Percentiles rank a stretch among this genome's conserved stretches.
These are phyloP conservation scores for Eleutherodactylus coqui DNA, from an alignment of 2,797 vertebrate species.

Conservation along the genomic window DNA sequence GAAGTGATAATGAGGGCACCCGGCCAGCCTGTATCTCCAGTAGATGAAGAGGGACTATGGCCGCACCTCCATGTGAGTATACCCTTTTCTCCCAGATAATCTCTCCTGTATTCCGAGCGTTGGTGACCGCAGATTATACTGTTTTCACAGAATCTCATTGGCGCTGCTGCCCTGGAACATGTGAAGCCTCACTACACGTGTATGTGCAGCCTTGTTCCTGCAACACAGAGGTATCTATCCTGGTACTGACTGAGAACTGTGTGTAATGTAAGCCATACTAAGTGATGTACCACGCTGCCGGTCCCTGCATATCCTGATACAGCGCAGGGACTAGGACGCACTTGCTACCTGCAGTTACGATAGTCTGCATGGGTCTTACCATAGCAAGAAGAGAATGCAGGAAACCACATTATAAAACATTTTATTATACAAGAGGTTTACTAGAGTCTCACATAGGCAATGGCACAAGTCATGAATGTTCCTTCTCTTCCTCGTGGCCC, in stretches of 20 bases:
- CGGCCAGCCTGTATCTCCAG: too few relatives aligned
- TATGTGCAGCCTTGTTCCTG: slow-evolving; percentile 2
- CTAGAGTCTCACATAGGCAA: not conserved
- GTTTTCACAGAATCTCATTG: slow-evolving; percentile 7
- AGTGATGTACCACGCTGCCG: not conserved
- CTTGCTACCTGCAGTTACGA: too few relatives aligned
- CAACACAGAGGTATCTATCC: slow-evolving; percentile 10
- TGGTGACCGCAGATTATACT: slow-evolving; percentile 3
- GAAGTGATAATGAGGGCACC: not conserved
- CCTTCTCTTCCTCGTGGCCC: slow-evolving; percentile 72
- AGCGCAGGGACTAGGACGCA: not conserved
- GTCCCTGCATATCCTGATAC: not conserved
- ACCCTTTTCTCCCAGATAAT: not conserved
- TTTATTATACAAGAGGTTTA: slow-evolving; percentile 30
- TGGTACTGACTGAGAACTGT: not conserved
- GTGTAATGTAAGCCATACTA: not conserved
- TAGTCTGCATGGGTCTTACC: too few relatives aligned
- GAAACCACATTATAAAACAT: not conserved
- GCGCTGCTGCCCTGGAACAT: not conserved
- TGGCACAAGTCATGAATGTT: slow-evolving; percentile 19
- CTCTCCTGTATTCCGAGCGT: not conserved
- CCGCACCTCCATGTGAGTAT: not conserved
- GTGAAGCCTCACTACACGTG: not conserved
- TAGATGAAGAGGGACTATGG: not conserved
- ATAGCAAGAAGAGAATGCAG: not conserved